Percentiles rank a stretch among this genome's conserved stretches.
These are phyloP conservation scores for Abrostola triplasia DNA, from an alignment of 2,888 invertebrate genomes.

Conservation along the genomic window DNA sequence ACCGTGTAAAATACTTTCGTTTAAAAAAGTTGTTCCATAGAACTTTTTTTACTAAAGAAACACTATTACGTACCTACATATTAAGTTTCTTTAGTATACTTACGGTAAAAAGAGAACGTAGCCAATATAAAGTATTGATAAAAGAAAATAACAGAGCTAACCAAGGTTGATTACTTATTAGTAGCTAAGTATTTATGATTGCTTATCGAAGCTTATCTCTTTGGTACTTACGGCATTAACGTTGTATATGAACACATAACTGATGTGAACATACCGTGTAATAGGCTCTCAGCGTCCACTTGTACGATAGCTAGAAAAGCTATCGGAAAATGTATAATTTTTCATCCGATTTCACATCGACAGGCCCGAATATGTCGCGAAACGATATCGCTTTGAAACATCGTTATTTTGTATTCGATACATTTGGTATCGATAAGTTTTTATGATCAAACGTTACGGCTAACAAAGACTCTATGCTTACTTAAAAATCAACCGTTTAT, in stretches of 20 bases:
- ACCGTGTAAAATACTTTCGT: too few relatives aligned
- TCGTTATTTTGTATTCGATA: slow-evolving; percentile 57
- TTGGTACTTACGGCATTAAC: slow-evolving; percentile 29
- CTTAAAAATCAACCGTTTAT: too few relatives aligned
- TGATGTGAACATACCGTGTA: slow-evolving; percentile 77
- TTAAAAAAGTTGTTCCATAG: too few relatives aligned
- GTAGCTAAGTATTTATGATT: slow-evolving; percentile 21
- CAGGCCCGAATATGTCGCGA: slow-evolving; percentile 59
- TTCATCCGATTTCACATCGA: slow-evolving; percentile 85
- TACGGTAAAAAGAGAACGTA: not conserved
- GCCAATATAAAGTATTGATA: not conserved
- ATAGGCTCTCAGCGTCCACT: slow-evolving; percentile 76
- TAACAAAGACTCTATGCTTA: not conserved
- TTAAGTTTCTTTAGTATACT: not conserved
- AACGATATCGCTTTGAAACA: slow-evolving; percentile 56
- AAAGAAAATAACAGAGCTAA: slow-evolving; percentile 17
- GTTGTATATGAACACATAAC: slow-evolving; percentile 44
- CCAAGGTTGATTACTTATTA: slow-evolving; percentile 10
- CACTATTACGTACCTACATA: not conserved
- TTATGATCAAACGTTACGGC: slow-evolving; percentile 32
- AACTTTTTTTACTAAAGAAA: too few relatives aligned
- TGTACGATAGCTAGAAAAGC: slow-evolving; percentile 73
- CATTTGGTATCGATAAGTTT: slow-evolving; percentile 54
- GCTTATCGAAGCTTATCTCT: slow-evolving; percentile 35
- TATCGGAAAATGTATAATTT: slow-evolving; percentile 86